Evolutionary conservation across 2,888 invertebrate species (phyloP).

Genomic region (Meloe dianella): DNA sequence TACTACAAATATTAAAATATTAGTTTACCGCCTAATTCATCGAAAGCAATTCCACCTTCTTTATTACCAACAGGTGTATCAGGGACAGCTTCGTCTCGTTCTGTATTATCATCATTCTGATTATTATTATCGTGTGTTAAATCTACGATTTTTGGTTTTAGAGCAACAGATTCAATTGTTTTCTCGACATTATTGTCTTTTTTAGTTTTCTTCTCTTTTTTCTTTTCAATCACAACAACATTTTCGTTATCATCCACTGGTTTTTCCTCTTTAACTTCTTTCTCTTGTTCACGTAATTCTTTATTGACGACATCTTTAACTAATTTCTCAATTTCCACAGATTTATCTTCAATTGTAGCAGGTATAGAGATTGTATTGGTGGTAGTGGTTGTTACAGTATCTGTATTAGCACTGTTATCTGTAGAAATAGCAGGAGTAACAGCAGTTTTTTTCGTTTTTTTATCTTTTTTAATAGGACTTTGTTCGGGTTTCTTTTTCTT

Average conservation of each 20-base stretch:
- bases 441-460: conserved; percentile 49
- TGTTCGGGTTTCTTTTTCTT: conserved; percentile 71
- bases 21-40: conserved; percentile 66
- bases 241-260: conserved; percentile 46
- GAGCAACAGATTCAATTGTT: conserved; percentile 11
- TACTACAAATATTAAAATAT: conserved; percentile 5
- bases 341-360: conserved; percentile 48
- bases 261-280: conserved; percentile 40
- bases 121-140: conserved; percentile 29
- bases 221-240: conserved; percentile 42
- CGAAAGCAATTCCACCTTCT: conserved; percentile 60
- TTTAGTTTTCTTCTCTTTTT: conserved; percentile 56
- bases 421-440: background rate
- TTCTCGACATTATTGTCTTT: conserved; percentile 46
- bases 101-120: conserved; percentile 18
- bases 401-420: background rate
- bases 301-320: conserved; percentile 63
- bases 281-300: conserved; percentile 57
- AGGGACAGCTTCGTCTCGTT: conserved; percentile 19
- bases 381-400: background rate
- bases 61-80: conserved; percentile 24
- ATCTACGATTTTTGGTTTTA: background rate
- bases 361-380: background rate
- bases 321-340: conserved; percentile 60
- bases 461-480: conserved; percentile 57